phyloP scores from a whole-genome alignment of 2,888 invertebrate species.

The Apeira syringaria region DNA sequence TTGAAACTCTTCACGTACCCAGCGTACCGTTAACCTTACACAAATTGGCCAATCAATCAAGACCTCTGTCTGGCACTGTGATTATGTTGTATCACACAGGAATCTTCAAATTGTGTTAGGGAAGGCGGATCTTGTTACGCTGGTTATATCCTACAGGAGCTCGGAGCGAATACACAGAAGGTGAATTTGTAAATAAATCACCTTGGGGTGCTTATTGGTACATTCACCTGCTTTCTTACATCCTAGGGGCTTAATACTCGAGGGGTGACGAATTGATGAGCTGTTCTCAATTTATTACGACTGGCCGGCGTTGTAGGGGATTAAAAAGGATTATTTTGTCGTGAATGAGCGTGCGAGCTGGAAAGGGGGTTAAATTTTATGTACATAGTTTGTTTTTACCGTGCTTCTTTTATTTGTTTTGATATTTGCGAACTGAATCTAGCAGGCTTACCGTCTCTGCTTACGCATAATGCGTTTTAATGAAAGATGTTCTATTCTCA shows the following conservation, averaged over 20 bases:
- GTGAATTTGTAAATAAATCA: constrained; percentile 65
- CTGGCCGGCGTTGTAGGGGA: constrained; percentile 22
- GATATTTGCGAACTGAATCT: too few relatives aligned
- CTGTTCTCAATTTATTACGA: constrained; percentile 34
- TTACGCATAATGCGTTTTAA: too few relatives aligned
- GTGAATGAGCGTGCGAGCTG: constrained; percentile 21
- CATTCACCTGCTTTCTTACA: constrained; percentile 58
- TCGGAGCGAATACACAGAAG: constrained; percentile 40
- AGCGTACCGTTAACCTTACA: constrained; percentile 51
- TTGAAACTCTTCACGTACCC: constrained; percentile 34
- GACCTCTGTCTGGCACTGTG: constrained; percentile 30
- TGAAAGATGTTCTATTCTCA: too few relatives aligned
- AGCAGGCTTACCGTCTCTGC: too few relatives aligned
- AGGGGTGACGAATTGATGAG: constrained; percentile 41
- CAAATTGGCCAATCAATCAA: constrained; percentile 50
- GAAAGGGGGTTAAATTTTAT: constrained; percentile 31
- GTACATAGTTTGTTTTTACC: too few relatives aligned
- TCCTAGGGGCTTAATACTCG: constrained; percentile 37
- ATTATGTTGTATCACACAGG: constrained; percentile 29
- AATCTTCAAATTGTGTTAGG: constrained; percentile 37
- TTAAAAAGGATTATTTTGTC: constrained; percentile 29
- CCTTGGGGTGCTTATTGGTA: constrained; percentile 51
- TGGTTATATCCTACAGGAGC: constrained; percentile 45
- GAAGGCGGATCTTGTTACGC: constrained; percentile 43
- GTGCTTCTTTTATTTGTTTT: too few relatives aligned